phyloP scores from a whole-genome alignment of 2,888 invertebrate species.

The Perizoma affinitatum region DNA sequence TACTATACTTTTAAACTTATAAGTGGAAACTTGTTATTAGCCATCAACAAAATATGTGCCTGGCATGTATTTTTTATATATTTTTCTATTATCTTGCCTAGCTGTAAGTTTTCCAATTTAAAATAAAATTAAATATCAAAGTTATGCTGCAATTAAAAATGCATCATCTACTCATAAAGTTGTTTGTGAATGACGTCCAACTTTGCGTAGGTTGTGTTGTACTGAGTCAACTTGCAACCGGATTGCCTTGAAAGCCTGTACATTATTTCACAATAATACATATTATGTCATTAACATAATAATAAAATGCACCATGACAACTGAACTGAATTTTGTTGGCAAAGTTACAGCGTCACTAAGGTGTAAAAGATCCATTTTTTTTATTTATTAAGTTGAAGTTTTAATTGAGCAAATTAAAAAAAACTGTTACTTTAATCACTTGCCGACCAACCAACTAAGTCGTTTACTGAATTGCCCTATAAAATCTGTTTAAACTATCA shows the following conservation, averaged over 20 bases:
- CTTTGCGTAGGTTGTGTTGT: conserved; percentile 15
- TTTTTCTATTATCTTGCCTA: no score
- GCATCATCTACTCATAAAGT: no score
- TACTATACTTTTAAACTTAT: no score
- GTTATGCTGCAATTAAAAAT: no score
- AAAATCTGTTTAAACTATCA: conserved; percentile 29
- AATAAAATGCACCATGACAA: not conserved
- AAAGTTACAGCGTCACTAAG: not conserved
- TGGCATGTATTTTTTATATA: no score
- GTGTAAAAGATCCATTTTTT: no score
- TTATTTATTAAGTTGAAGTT: no score
- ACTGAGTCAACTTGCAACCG: conserved; percentile 48
- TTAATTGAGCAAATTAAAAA: not conserved
- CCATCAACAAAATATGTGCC: no score
- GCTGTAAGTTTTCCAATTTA: no score
- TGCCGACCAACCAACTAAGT: conserved; percentile 7
- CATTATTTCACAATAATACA: conserved; percentile 8
- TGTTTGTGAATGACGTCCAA: conserved; percentile 1
- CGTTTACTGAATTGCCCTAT: conserved; percentile 29
- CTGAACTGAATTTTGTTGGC: not conserved
- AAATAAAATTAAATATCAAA: no score
- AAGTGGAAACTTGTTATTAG: no score
- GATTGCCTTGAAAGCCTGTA: conserved; percentile 39
- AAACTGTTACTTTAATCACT: conserved; percentile 15
- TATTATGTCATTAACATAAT: conserved; percentile 8